Base-by-base conservation (phyloP, 1,140 invertebrate genomes). In the Brachionus sp. region DNA sequence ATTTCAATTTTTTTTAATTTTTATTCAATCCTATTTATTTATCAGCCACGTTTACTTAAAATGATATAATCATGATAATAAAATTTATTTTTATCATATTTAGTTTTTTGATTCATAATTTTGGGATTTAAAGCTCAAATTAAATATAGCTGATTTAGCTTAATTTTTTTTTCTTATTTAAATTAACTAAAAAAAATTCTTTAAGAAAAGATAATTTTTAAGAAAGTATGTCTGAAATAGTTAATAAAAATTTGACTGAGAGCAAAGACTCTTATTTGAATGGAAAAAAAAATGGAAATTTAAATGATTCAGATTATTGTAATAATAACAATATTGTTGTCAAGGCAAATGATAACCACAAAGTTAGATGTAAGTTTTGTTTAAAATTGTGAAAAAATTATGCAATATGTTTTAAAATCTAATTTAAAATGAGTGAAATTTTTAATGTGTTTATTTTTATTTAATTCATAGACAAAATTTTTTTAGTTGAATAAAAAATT, bases 61-160 rank as follows among this genome's bases (percentile, higher is more conserved):
- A 75, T 46, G 25, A 75, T 75, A 46, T 46, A 75, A 75, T 75
- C 37, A 75, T 75, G 66, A 70, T 70, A 70, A 70, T 70, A 70
- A 70, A 70, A 70, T 70, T 6, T 70, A 39, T 70, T 70, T 70
- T 57, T 57, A 57, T 57, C 19, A 19, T 16, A 19, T 57, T 57
- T 57, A 0, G n/a, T 25, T 57, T 5, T 57, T 57, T 57, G 50
- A 7, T 57, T 57, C 50, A 57, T 57, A 57, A 57, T 57, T 70
- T 70, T 70, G 66, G 66, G 66, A 70, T 10, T 70, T 39, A 39
- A 70, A 70, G 37, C 66, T 70, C 66, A 70, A 70, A 70, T 42
- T 70, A 13, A 10, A 19, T 70, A 13, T 33, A 25, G 57, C 25
- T 64, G 19, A 64, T 64, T 64, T 64, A 10, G 64, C 25, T 66